Percentiles rank a stretch among this genome's conserved stretches.
These are phyloP conservation scores for Drosophila subsilvestris DNA, from an alignment of 2,888 invertebrate species.

Conservation along the genomic window DNA sequence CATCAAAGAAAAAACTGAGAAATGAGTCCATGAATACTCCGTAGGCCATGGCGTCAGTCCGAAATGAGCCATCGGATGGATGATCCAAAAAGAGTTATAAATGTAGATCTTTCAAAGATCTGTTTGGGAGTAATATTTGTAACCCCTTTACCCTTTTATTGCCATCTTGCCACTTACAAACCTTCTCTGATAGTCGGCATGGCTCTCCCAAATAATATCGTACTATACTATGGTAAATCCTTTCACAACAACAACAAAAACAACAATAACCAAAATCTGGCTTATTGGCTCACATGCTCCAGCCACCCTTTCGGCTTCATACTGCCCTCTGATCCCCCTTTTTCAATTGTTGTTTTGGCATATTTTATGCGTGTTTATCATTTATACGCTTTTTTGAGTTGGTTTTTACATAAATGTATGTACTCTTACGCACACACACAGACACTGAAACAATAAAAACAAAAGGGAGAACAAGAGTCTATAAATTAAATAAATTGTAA, in stretches of 20 bases:
- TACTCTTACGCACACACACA: slow-evolving; percentile 11
- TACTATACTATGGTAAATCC: no score
- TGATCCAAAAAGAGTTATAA: not conserved
- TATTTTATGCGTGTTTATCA: slow-evolving; percentile 77
- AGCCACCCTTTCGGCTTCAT: not conserved
- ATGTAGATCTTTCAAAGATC: no score
- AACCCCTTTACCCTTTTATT: not conserved
- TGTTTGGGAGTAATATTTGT: no score
- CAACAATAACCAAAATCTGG: slow-evolving; percentile 27
- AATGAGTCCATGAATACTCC: slow-evolving; percentile 31
- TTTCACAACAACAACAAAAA: no score
- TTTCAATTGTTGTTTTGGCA: slow-evolving; percentile 67
- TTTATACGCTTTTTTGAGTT: slow-evolving; percentile 72
- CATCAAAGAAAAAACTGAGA: slow-evolving; percentile 48
- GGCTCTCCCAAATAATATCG: no score
- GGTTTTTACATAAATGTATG: slow-evolving; percentile 22
- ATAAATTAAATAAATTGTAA: slow-evolving; percentile 80
- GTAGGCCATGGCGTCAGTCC: not conserved
- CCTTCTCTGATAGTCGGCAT: no score
- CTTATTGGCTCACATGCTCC: slow-evolving; percentile 64
- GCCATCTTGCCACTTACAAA: not conserved
- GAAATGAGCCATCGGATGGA: slow-evolving; percentile 32
- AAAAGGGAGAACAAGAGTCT: slow-evolving; percentile 35
- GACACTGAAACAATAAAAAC: slow-evolving; percentile 15
- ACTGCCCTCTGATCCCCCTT: slow-evolving; percentile 24